Conservation (phyloP, 2,797 vertebrate genomes). For the Falco concolor region DNA sequence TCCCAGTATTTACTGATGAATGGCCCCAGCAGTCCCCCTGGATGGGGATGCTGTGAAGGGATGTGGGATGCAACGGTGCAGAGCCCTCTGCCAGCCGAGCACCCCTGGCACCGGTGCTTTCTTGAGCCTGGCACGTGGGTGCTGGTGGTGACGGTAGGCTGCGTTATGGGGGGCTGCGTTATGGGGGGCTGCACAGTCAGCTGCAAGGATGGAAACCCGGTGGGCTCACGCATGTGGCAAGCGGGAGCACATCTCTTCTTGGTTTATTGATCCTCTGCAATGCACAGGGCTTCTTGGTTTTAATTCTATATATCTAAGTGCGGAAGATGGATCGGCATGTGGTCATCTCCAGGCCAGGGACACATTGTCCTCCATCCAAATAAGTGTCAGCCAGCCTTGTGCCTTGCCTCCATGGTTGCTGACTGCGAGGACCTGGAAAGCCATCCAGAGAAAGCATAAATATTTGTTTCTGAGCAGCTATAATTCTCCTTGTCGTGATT, state of each 20-base stretch:
- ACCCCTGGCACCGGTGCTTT: neutral
- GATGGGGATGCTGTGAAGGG: rapidly evolving
- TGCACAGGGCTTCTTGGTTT: rapidly evolving
- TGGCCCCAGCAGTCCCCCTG: rapidly evolving
- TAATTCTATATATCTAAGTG: neutral
- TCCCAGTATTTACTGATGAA: neutral
- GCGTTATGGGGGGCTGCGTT: too few species aligned
- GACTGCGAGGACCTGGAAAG: neutral
- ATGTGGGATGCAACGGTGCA: rapidly evolving
- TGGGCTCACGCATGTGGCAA: neutral
- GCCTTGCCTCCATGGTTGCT: neutral
- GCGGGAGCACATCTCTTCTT: neutral
- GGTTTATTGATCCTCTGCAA: neutral
- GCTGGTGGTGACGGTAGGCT: neutral
- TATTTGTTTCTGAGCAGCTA: too few species aligned
- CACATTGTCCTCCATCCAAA: rapidly evolving
- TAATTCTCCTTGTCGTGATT: too few species aligned
- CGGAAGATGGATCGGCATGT: rapidly evolving
- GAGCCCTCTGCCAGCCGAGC: neutral
- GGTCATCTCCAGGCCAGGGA: neutral
- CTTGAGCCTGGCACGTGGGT: neutral
- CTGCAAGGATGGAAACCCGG: neutral
- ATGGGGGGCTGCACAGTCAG: neutral
- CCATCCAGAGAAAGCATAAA: too few species aligned
- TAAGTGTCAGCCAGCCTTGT: rapidly evolving